phyloP scores from a whole-genome alignment of 2,888 invertebrate genomes.

The Pharmacophagus antenor region DNA sequence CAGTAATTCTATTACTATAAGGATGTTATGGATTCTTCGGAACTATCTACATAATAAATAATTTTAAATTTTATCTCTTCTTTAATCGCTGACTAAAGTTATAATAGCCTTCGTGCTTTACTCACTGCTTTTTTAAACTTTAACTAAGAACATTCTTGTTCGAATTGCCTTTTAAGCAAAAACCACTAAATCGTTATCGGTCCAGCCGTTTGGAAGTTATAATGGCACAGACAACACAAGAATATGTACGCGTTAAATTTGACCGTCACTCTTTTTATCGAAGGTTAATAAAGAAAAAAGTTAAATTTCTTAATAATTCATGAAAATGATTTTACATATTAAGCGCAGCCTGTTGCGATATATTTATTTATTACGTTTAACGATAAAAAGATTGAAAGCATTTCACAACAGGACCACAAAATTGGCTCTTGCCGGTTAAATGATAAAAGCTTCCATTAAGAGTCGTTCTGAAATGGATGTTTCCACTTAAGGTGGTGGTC shows the following conservation, averaged over 20 bases:
- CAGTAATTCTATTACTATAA: too few species aligned
- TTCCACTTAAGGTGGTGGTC: slow-evolving; percentile 29
- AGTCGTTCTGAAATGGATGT: slow-evolving; percentile 29
- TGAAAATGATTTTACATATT: slow-evolving; percentile 8
- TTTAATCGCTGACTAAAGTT: too few species aligned
- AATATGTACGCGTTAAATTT: not conserved
- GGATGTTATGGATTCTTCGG: too few species aligned
- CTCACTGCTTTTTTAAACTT: too few species aligned
- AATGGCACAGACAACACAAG: not conserved
- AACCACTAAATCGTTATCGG: too few species aligned
- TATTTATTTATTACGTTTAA: slow-evolving; percentile 22
- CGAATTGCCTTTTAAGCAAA: too few species aligned
- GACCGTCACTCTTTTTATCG: not conserved
- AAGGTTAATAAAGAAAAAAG: not conserved
- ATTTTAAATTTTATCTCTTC: too few species aligned
- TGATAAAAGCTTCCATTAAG: slow-evolving; percentile 31
- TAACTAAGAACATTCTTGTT: too few species aligned
- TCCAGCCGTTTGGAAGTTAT: too few species aligned
- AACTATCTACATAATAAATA: too few species aligned
- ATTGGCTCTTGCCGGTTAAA: slow-evolving; percentile 28
- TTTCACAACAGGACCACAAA: slow-evolving; percentile 28
- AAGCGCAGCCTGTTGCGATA: slow-evolving; percentile 1
- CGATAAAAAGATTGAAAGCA: slow-evolving; percentile 29
- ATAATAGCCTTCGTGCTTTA: too few species aligned
- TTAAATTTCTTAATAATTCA: not conserved